phyloP scores from a whole-genome alignment of 2,113 vertebrate genomes.

The Anoplopoma fimbria region DNA sequence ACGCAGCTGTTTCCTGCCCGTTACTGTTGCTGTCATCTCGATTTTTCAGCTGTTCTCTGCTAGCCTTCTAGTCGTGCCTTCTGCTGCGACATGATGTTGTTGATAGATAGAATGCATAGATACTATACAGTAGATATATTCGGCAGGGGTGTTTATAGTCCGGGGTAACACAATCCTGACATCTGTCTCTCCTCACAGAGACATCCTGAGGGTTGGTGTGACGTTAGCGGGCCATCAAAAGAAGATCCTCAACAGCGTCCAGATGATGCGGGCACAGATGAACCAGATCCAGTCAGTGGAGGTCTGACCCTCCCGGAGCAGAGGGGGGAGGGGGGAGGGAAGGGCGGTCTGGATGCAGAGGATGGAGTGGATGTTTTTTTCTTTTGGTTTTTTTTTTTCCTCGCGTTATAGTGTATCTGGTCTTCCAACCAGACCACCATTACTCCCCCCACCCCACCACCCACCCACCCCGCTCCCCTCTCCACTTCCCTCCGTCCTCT shows the following conservation, averaged over 20 bases:
- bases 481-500: slow-evolving; percentile 25
- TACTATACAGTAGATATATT: not conserved
- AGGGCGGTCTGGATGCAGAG: slow-evolving; percentile 52
- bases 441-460: slow-evolving; percentile 35
- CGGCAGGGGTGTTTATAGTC: slow-evolving; percentile 26
- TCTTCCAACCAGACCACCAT: slow-evolving; percentile 71
- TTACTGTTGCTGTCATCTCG: slow-evolving; percentile 13
- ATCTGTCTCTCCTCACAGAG: slow-evolving; percentile 84
- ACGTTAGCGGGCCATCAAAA: slow-evolving; percentile 99
- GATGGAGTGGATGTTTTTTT: slow-evolving; percentile 68
- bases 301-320: slow-evolving; percentile 88
- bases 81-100: not conserved
- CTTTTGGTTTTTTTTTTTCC: slow-evolving; percentile 45
- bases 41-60: slow-evolving; percentile 8
- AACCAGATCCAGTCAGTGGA: slow-evolving; percentile 99
- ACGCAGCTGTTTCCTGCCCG: slow-evolving; percentile 27
- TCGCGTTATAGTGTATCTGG: slow-evolving; percentile 73
- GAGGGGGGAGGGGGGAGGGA: not conserved
- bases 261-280: slow-evolving; percentile 99
- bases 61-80: not conserved
- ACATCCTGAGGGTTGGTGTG: slow-evolving; percentile 97
- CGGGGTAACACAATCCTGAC: slow-evolving; percentile 39
- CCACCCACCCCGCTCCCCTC: slow-evolving; percentile 33
- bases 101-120: not conserved
- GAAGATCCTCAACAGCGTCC: slow-evolving; percentile 99